A percentile compares a stretch with the other conserved stretches of the same genome.
Conservation (phyloP, 1,140 invertebrate genomes). For the Protaetia brevitarsis region DNA sequence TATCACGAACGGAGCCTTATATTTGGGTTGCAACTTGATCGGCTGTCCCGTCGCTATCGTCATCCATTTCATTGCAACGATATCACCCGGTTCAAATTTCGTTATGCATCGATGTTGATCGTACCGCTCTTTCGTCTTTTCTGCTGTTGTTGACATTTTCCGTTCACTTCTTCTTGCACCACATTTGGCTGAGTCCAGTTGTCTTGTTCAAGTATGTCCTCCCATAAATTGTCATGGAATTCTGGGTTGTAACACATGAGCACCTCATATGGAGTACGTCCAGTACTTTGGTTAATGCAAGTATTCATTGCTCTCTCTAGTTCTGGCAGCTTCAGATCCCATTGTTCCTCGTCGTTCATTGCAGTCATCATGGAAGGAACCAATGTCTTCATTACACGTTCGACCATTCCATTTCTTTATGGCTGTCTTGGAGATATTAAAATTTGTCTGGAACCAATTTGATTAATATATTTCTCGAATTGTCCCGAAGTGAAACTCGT, state of each 20-base stretch:
- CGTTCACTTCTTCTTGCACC: background rate
- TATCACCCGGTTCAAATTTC: background rate
- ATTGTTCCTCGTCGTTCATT: background rate
- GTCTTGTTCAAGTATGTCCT: background rate
- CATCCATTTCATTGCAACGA: background rate
- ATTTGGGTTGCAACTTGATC: constrained; percentile 30
- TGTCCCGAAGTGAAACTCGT: too few relatives aligned
- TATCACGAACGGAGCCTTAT: constrained; percentile 34
- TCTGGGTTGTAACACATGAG: background rate
- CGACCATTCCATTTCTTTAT: background rate
- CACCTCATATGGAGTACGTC: background rate
- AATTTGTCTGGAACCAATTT: background rate
- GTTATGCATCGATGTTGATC: background rate
- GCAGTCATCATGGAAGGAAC: background rate
- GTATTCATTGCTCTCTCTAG: background rate
- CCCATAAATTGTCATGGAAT: background rate
- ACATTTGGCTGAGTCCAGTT: background rate
- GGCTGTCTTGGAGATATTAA: background rate
- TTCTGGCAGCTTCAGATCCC: background rate
- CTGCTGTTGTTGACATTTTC: background rate
- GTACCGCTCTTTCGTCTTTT: background rate
- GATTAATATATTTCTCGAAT: background rate
- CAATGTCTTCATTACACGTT: background rate
- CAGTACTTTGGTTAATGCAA: background rate
- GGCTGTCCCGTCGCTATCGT: constrained; percentile 30